Evolutionary conservation across 2,113 vertebrate species (phyloP).

Genomic region (Catharus bicknelli): DNA sequence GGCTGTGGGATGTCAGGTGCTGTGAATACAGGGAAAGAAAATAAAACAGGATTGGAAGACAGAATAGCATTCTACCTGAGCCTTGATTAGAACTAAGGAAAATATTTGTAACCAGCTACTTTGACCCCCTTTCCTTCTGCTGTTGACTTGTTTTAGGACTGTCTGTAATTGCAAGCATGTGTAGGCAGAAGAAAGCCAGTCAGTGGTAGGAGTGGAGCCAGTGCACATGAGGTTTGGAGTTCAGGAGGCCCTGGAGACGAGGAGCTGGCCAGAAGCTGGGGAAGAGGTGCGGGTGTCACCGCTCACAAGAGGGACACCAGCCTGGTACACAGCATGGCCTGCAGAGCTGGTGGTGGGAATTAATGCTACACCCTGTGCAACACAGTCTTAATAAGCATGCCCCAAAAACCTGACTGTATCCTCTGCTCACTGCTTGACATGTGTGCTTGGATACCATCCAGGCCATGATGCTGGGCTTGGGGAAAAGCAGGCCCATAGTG

Average conservation of each 20-base stretch:
- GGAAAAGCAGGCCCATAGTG: not conserved
- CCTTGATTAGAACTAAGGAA: not conserved
- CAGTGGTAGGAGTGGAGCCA: not conserved
- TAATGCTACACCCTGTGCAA: not conserved
- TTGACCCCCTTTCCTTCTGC: not conserved
- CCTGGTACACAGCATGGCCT: not conserved
- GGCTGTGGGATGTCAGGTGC: not conserved
- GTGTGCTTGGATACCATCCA: not conserved
- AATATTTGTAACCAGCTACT: not conserved
- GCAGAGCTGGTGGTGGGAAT: not conserved
- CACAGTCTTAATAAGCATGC: not conserved
- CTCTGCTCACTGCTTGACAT: not conserved
- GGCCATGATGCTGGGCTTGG: not conserved
- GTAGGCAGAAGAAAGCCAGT: not conserved
- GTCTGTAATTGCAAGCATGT: not conserved
- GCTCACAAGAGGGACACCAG: not conserved
- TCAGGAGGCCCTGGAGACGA: fast-evolving
- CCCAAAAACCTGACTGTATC: not conserved
- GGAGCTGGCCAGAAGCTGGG: not conserved
- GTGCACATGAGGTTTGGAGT: fast-evolving
- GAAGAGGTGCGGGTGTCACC: fast-evolving
- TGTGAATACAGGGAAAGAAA: not conserved
- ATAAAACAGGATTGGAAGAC: not conserved
- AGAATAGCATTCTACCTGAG: not conserved
- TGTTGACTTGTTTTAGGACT: not conserved